A percentile compares a stretch with the other conserved stretches of the same genome.
Evolutionary conservation across 2,113 vertebrate species (phyloP).

Genomic region (Myrmecobius fasciatus): DNA sequence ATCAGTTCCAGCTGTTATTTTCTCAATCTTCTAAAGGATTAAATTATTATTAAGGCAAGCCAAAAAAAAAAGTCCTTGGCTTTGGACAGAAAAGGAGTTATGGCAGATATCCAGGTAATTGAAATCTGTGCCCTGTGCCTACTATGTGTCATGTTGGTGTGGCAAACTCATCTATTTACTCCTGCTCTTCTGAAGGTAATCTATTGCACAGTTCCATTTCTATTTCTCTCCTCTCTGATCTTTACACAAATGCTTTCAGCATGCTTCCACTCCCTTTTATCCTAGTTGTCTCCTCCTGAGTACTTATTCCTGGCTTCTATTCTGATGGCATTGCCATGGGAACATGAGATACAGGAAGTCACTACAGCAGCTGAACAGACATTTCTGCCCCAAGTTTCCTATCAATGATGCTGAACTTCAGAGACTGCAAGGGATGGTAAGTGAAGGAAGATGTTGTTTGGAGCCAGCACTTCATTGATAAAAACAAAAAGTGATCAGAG

Average conservation of each 20-base stretch:
- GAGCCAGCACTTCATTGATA: background rate
- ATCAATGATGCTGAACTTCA: background rate
- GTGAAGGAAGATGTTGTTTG: background rate
- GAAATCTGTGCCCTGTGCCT: background rate
- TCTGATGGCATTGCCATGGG: background rate
- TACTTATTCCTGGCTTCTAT: background rate
- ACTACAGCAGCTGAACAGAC: background rate
- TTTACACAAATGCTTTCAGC: background rate
- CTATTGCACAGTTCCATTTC: background rate
- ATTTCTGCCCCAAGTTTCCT: background rate
- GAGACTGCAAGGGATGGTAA: background rate
- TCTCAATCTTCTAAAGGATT: background rate
- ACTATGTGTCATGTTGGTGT: background rate
- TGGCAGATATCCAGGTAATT: background rate
- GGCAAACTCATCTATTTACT: background rate
- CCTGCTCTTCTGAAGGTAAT: background rate
- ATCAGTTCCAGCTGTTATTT: background rate
- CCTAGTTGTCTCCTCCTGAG: background rate
- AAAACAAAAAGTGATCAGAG: background rate
- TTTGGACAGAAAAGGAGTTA: background rate
- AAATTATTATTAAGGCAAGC: background rate
- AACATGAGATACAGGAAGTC: background rate
- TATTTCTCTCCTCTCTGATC: background rate
- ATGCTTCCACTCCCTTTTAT: background rate
- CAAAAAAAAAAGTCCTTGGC: background rate